These are phyloP conservation scores for Drosophila elegans DNA, from an alignment of 1,140 invertebrate species.

Conservation along the genomic window DNA sequence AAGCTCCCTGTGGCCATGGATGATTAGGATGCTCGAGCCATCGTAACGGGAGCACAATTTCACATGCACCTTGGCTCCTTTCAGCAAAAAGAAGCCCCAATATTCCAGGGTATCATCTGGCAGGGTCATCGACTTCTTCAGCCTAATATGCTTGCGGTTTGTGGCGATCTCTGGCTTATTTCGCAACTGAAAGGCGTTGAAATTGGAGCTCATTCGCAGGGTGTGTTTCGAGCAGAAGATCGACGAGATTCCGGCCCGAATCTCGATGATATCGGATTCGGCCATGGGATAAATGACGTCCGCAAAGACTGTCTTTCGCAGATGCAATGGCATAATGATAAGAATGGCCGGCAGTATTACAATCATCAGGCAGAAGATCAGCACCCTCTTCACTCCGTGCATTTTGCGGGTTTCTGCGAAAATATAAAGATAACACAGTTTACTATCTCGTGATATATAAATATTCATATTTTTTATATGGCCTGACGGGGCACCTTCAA, in stretches of 20 bases:
- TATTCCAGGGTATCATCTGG: slow-evolving; percentile 94
- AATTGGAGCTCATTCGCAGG: slow-evolving; percentile 89
- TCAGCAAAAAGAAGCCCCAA: slow-evolving; percentile 94
- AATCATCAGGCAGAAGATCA: slow-evolving; percentile 90
- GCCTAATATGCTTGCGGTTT: slow-evolving; percentile 90
- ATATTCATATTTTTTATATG: background rate
- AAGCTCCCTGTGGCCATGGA: slow-evolving; percentile 90
- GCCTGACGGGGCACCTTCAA: slow-evolving; percentile 60
- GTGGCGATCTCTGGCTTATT: slow-evolving; percentile 89
- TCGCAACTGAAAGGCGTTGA: slow-evolving; percentile 93
- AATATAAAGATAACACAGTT: slow-evolving; percentile 31
- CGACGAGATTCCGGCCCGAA: slow-evolving; percentile 91
- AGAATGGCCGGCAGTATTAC: slow-evolving; percentile 89
- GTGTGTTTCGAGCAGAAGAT: slow-evolving; percentile 92
- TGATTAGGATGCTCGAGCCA: slow-evolving; percentile 91
- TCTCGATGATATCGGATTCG: slow-evolving; percentile 92
- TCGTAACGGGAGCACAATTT: slow-evolving; percentile 92
- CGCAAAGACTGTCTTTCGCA: slow-evolving; percentile 90
- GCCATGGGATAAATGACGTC: slow-evolving; percentile 91
- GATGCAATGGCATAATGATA: slow-evolving; percentile 90
- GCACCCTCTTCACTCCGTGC: slow-evolving; percentile 90
- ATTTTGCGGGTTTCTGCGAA: slow-evolving; percentile 89
- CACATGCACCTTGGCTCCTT: slow-evolving; percentile 90
- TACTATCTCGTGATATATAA: slow-evolving; percentile 11
- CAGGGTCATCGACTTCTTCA: slow-evolving; percentile 92